Base-by-base conservation (phyloP, 2,888 invertebrate genomes). In the Brachyptera putata region DNA sequence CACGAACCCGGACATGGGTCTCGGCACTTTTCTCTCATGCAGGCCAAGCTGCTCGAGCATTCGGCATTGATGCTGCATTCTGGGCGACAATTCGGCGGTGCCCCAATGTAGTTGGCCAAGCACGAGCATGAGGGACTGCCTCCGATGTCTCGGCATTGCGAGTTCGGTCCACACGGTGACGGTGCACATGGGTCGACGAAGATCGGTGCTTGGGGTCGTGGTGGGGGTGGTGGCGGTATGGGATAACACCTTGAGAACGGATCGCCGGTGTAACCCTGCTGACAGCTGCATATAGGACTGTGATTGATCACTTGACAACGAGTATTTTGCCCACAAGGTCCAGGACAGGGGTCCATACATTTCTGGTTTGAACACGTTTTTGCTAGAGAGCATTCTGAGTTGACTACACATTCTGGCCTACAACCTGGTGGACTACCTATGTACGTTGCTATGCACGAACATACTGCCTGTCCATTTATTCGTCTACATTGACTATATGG, bases 1-100 rank as follows among this genome's bases (percentile, higher is more conserved):
- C 85, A 91, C 4, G 86, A 86, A 11, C 89, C 89, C 5, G 86
- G 86, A 68, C 91, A 91, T n/a, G 90, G 90, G 73, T 91, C 86
- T 36, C 79, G 77, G 70, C 89, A 89, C 72, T 82, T 86, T 73
- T 85, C 81, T 68, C 83, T 81, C n/a, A 87, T 82, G 69, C 89
- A 90, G 7, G 89, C 87, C 67, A 82, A 77, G 70, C 85, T 84
- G 65, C 82, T 80, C 5, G 82, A 69, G 69, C 89, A 89, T 60
- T 88, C 91, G 21, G 84, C 80, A 69, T 84, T 84, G 30, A 82
- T 80, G 1, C 79, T 76, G 71, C 86, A 86, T 71, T 85, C 85
- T 1, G 86, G 84, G 37, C 82, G 78, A 68, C 87, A 87, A 65
- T 81, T 82, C 3, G 86, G 85, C 58, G 86, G 84, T 65, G 79